Conservation (phyloP, 2,797 vertebrate species). For the Myoxocephalus aenaeus region DNA sequence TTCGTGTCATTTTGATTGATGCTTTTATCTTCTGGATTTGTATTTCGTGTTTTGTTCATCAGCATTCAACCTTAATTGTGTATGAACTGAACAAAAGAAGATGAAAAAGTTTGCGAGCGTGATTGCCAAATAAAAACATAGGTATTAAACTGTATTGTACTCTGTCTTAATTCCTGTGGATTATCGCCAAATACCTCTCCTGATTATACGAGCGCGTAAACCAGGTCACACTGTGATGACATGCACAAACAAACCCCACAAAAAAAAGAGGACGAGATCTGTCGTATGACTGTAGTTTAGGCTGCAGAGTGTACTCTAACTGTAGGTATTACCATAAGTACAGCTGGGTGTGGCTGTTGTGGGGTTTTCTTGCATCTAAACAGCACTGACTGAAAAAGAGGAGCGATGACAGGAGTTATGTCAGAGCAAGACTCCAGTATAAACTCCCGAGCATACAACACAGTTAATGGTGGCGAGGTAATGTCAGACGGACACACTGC, state of each 20-base stretch:
- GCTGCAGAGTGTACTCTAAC: conserved; percentile 3
- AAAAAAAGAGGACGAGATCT: not conserved
- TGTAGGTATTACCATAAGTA: conserved; percentile 42
- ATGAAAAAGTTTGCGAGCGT: not conserved
- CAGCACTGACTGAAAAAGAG: not conserved
- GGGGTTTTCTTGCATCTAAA: conserved; percentile 17
- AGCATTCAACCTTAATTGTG: not conserved
- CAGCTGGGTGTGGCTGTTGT: conserved; percentile 32
- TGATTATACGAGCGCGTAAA: not conserved
- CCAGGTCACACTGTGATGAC: not conserved
- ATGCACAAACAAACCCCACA: not conserved
- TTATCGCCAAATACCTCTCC: not conserved
- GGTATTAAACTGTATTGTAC: not conserved
- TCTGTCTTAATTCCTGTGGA: not conserved
- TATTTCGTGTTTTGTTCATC: not conserved
- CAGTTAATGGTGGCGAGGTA: not conserved
- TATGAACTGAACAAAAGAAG: not conserved
- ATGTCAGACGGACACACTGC: not conserved
- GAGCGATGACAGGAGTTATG: conserved; percentile 5
- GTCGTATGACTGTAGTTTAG: conserved; percentile 2
- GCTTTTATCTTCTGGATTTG: not conserved
- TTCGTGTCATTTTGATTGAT: not conserved
- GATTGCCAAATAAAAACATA: not conserved
- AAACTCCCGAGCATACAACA: not conserved
- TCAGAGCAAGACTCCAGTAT: not conserved